Evolutionary conservation across 2,797 vertebrate species (phyloP), one percentile per base, ranked within the genome.

Genomic region (Chaenodraco wilsoni): DNA sequence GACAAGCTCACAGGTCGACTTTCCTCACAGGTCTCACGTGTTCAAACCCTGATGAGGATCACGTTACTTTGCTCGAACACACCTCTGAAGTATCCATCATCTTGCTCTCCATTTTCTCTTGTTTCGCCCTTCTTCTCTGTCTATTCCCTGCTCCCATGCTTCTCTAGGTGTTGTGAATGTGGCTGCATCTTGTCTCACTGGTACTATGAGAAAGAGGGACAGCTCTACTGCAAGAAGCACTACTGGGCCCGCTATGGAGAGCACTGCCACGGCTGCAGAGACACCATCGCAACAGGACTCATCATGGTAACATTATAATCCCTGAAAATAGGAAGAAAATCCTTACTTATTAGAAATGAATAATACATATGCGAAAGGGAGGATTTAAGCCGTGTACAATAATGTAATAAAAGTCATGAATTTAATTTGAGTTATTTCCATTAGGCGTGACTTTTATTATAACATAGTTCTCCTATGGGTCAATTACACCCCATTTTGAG

Each of bases 191-290:
- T 99, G 72, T 96, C 96, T 6, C 95, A 96, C 81, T 97, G 97
- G 95, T 98, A 98, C 94, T 98, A 97, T 4, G 97, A 99, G 87
- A 95, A 95, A 91, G 97, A 98, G 65, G 97, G 96, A 15, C 95
- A 91, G 80, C 94, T 96, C 41, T 99, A 95, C 94, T 99, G 98
- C 89, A 98, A 97, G 92, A 97, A 96, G 87, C 96, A 99, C 93
- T 99, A 99, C 92, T 98, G 97, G 97, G 88, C 89, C 5, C 95
- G 91, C 21, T 99, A 96, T 0, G 97, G 97, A 68, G 97, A 98
- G 80, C 96, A 96, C 54, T 99, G 98, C 89, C 96, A 96, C 0
- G 96, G 97, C 76, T 99, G 98, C 91, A 94, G 94, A 0, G 97
- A 98, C 74, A 91, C 96, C 60, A 97, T 99, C 90, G 92, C 95